phyloP scores from a whole-genome alignment of 2,888 invertebrate genomes.

The Chloroclystis v-ata region DNA sequence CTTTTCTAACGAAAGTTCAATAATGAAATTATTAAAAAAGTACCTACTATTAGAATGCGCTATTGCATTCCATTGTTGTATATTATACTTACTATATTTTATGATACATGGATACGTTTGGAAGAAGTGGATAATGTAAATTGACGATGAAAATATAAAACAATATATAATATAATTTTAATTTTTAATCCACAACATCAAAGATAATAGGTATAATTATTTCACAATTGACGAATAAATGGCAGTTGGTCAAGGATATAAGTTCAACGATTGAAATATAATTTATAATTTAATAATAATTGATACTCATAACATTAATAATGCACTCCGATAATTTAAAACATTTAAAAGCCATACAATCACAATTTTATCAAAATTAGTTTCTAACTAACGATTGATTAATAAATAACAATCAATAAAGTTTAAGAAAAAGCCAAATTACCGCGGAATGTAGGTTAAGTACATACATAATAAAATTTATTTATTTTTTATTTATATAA shows the following conservation, averaged over 20 bases:
- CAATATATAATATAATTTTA: constrained; percentile 31
- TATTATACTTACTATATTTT: too few relatives aligned
- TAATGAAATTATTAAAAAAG: too few relatives aligned
- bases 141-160: constrained; percentile 4
- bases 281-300: constrained; percentile 24
- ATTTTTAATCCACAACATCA: constrained; percentile 50
- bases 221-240: constrained; percentile 58
- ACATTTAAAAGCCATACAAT: constrained; percentile 40
- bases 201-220: constrained; percentile 46
- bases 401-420: constrained; percentile 9
- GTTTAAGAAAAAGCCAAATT: too few relatives aligned
- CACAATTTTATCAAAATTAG: constrained; percentile 34
- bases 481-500: too few relatives aligned
- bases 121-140: too few relatives aligned
- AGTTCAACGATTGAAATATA: constrained; percentile 23
- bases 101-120: too few relatives aligned
- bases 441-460: too few relatives aligned
- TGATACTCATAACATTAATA: constrained; percentile 18
- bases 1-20: too few relatives aligned
- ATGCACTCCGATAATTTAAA: constrained; percentile 24
- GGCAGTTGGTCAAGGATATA: constrained; percentile 53
- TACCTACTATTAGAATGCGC: too few relatives aligned
- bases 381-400: constrained; percentile 19
- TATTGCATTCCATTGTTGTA: too few relatives aligned
- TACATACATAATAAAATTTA: too few relatives aligned